These are phyloP conservation scores for Atractosteus spatula DNA, from an alignment of 2,113 vertebrate species.

Conservation along the genomic window DNA sequence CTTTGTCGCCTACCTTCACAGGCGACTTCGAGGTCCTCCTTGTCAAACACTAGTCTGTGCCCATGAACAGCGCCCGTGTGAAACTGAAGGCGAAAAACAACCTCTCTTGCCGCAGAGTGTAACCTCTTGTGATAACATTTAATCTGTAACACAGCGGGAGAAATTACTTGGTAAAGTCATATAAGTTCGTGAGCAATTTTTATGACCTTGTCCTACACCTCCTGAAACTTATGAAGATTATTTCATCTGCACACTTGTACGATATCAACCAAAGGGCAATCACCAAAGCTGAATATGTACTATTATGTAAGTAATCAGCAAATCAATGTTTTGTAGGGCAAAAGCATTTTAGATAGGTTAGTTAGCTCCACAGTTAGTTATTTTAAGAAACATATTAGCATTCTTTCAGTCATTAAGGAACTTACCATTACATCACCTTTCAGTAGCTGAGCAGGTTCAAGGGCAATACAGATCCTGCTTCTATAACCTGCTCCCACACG, in stretches of 20 bases:
- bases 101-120: conserved; percentile 69
- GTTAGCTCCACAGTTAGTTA: too few relatives aligned
- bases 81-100: conserved; percentile 89
- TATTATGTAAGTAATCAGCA: too few relatives aligned
- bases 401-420: neutral
- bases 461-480: conserved; percentile 72
- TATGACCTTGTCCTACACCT: too few relatives aligned
- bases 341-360: too few relatives aligned
- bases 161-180: too few relatives aligned
- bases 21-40: conserved; percentile 86
- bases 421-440: conserved; percentile 94
- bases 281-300: too few relatives aligned
- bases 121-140: conserved; percentile 91
- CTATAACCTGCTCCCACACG: conserved; percentile 74
- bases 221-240: too few relatives aligned
- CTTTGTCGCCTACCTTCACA: conserved; percentile 71
- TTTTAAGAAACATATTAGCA: too few relatives aligned
- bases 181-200: too few relatives aligned
- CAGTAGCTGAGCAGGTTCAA: conserved; percentile 89
- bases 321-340: too few relatives aligned
- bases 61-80: conserved; percentile 89
- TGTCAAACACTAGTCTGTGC: conserved; percentile 76
- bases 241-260: too few relatives aligned
- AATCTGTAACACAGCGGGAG: conserved; percentile 59
- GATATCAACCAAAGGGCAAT: too few relatives aligned